phyloP scores from a whole-genome alignment of 1,140 invertebrate species.

The Batillaria attramentaria region DNA sequence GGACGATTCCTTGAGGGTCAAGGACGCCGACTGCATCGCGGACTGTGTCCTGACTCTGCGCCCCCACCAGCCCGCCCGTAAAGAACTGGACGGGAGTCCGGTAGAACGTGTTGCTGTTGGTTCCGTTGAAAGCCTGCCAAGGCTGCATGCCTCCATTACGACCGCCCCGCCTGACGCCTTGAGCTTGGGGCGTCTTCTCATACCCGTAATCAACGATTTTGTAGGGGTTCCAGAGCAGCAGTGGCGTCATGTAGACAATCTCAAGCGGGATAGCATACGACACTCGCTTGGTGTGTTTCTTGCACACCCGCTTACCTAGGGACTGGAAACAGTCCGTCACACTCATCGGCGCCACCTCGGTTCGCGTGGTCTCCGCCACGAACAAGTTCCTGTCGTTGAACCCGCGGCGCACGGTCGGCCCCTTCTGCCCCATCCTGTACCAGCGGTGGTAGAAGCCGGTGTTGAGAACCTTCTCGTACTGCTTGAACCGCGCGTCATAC shows the following conservation, averaged over 20 bases:
- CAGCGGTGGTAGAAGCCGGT: constrained; percentile 56
- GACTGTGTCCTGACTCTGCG: constrained; percentile 20
- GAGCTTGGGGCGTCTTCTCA: not conserved
- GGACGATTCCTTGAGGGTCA: constrained; percentile 22
- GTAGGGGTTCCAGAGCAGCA: constrained; percentile 61
- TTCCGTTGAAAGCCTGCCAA: constrained; percentile 55
- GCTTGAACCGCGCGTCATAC: constrained; percentile 2
- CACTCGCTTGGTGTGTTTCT: constrained; percentile 28
- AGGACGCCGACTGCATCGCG: not conserved
- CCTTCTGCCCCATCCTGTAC: constrained; percentile 41
- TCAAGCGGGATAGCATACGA: constrained; percentile 62
- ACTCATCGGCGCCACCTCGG: constrained; percentile 40
- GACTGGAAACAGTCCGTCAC: constrained; percentile 21
- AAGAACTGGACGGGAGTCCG: constrained; percentile 56
- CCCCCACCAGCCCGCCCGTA: constrained; percentile 29
- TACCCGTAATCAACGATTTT: constrained; percentile 36
- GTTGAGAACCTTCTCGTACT: constrained; percentile 44
- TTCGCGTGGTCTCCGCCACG: constrained; percentile 54
- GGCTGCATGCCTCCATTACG: constrained; percentile 44
- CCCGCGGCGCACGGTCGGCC: constrained; percentile 52
- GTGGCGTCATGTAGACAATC: constrained; percentile 59
- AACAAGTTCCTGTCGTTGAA: constrained; percentile 57
- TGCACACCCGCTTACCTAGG: constrained; percentile 29
- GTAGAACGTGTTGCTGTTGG: constrained; percentile 44
- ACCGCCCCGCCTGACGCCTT: constrained; percentile 29